Evolutionary conservation across 30 jellyfish, hydroid and myxozoan species (phyloP).

Genomic region (Morbakka virulenta): DNA sequence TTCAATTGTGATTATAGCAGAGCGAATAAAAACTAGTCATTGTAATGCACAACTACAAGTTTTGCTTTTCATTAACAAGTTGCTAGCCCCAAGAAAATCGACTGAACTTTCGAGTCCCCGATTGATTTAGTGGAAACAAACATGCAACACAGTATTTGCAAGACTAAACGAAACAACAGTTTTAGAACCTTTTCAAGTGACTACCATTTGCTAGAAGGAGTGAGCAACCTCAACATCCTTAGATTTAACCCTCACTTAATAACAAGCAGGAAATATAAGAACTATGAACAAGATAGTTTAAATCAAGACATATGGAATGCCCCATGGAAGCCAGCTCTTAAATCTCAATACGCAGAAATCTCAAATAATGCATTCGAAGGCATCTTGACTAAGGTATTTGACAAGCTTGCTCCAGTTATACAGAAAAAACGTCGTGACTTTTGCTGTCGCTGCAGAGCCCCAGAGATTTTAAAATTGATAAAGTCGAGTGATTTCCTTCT

Average conservation of each 20-base stretch:
- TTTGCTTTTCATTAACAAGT: not conserved
- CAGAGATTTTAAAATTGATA: slow-evolving; percentile 34
- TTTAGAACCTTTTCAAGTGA: not conserved
- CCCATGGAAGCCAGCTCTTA: slow-evolving; percentile 25
- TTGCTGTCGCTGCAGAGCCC: slow-evolving; percentile 52
- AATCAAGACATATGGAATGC: slow-evolving; percentile 15
- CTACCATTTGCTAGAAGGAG: not conserved
- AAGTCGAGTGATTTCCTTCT: slow-evolving; percentile 25
- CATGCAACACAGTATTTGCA: no score
- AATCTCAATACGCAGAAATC: slow-evolving; percentile 41
- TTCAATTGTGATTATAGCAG: not conserved
- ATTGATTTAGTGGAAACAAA: no score
- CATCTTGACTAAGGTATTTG: slow-evolving; percentile 29
- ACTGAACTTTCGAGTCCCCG: no score
- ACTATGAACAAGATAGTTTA: slow-evolving; percentile 18
- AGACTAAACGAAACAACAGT: not conserved
- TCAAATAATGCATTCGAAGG: slow-evolving; percentile 38
- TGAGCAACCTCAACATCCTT: slow-evolving; percentile 18
- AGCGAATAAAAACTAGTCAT: not conserved
- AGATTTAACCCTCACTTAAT: slow-evolving; percentile 48
- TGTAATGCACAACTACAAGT: not conserved
- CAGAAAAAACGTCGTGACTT: slow-evolving; percentile 51
- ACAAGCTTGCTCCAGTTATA: slow-evolving; percentile 34
- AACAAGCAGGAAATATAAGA: slow-evolving; percentile 51
- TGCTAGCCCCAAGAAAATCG: not conserved